Percentiles rank a stretch among this genome's conserved stretches.
These are phyloP conservation scores for Schizopygopsis malacanthus DNA, from an alignment of 2,797 vertebrate species.

Conservation along the genomic window DNA sequence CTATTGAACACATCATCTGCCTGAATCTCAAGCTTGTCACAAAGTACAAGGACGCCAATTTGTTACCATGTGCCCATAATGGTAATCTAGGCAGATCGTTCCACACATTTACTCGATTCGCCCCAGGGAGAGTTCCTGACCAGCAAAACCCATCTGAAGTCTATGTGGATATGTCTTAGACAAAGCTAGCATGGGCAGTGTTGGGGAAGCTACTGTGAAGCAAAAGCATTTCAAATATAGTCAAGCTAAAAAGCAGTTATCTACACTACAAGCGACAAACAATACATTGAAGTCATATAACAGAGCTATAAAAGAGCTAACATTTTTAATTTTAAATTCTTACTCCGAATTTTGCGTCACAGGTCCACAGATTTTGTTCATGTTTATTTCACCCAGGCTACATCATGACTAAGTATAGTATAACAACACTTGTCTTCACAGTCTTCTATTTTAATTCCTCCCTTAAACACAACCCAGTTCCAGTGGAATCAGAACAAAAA, in stretches of 20 bases:
- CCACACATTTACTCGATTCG: not conserved
- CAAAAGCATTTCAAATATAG: not conserved
- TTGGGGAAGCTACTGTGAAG: not conserved
- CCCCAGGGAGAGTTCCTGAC: slow-evolving; percentile 22
- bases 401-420: slow-evolving; percentile 3
- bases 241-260: not conserved
- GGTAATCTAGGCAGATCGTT: slow-evolving; percentile 39
- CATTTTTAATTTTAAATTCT: not conserved
- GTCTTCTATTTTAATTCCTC: not conserved
- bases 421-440: not conserved
- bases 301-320: not conserved
- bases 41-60: slow-evolving; percentile 53
- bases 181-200: not conserved
- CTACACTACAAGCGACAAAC: not conserved
- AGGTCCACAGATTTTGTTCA: not conserved
- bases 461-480: not conserved
- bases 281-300: not conserved
- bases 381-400: not conserved
- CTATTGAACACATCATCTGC: slow-evolving; percentile 45
- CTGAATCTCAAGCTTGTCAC: slow-evolving; percentile 41
- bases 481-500: not conserved
- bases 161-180: not conserved
- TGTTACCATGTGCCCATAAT: slow-evolving; percentile 39
- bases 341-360: not conserved
- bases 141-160: not conserved